Base-by-base conservation (phyloP, 2,113 vertebrate genomes). In the Podarcis muralis region DNA sequence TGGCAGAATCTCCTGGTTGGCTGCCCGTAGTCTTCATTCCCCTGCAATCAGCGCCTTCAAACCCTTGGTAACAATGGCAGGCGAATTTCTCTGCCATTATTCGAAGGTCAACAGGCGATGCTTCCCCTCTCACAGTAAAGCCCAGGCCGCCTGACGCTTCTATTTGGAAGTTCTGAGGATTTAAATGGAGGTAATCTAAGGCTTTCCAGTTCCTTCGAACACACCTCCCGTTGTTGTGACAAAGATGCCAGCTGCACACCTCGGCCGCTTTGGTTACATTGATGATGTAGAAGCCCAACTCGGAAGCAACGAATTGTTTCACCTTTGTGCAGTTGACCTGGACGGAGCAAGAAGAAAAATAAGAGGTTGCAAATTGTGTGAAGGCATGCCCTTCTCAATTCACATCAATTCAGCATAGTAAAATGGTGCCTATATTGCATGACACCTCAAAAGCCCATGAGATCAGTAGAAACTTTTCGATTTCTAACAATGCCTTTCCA, bases 61-160 rank as follows among this genome's bases (percentile, higher is more conserved):
- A 97, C 8, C 96, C 97, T 91, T 97, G 95, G 57, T 98, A 99
- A 90, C 97, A 98, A 85, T 97, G 97, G 87, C 97, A 98, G 72
- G 88, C 92, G 84, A 98, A 98, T 89, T 92, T 95, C 81, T 97
- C 85, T 0, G 40, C 81, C 89, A 96, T 96, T 87, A 92, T 88
- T 87, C 94, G 92, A 35, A 96, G 94, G 75, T 97, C 97, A 12
- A 84, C 82, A 7, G 81, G 91, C 5, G 96, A 96, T 66, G 93
- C 94, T 94, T 94, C 87, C 59, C 97, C 97, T 23, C 75, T 95
- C 57, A 97, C 94, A 8, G 30, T n/a, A 81, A 98, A 96, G 27
- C 87, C 92, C 30, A 96, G 95, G 0, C 96, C 93, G 0, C 90
- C 85, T 0, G 94, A 94, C 25, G 87, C 78, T 53, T 80, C 89